Evolutionary conservation across 1,140 invertebrate species (phyloP).

Genomic region (Spodoptera litura): DNA sequence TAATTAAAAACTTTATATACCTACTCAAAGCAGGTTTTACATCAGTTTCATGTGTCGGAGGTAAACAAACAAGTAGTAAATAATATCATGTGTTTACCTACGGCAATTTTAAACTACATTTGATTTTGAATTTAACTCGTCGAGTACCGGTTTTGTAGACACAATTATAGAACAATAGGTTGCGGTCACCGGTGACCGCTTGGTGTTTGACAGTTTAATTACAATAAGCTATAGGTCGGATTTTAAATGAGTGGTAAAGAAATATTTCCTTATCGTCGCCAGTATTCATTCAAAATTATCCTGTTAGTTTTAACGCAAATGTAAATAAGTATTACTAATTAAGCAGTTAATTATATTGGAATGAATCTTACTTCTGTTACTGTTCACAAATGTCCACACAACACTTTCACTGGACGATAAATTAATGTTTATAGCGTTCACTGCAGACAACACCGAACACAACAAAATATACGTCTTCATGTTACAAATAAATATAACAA

Average conservation of each 20-base stretch:
- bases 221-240: neutral
- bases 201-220: too few relatives aligned
- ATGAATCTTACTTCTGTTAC: slow-evolving; percentile 77
- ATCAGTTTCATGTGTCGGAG: too few relatives aligned
- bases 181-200: too few relatives aligned
- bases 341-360: neutral
- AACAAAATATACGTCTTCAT: slow-evolving; percentile 32
- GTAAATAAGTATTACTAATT: slow-evolving; percentile 46
- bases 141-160: too few relatives aligned
- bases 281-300: neutral
- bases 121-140: neutral
- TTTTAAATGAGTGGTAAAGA: neutral
- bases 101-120: neutral
- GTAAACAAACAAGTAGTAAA: too few relatives aligned
- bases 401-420: slow-evolving; percentile 48
- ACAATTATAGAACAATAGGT: too few relatives aligned
- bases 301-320: neutral
- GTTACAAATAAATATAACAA: slow-evolving; percentile 27
- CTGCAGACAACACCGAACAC: slow-evolving; percentile 6
- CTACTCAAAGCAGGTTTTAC: too few relatives aligned
- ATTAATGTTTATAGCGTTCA: slow-evolving; percentile 14
- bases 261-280: slow-evolving; percentile 2
- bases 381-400: slow-evolving; percentile 74
- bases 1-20: too few relatives aligned
- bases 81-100: neutral